phyloP scores from a whole-genome alignment of 2,113 vertebrate species.

The Opisthocomus hoazin region DNA sequence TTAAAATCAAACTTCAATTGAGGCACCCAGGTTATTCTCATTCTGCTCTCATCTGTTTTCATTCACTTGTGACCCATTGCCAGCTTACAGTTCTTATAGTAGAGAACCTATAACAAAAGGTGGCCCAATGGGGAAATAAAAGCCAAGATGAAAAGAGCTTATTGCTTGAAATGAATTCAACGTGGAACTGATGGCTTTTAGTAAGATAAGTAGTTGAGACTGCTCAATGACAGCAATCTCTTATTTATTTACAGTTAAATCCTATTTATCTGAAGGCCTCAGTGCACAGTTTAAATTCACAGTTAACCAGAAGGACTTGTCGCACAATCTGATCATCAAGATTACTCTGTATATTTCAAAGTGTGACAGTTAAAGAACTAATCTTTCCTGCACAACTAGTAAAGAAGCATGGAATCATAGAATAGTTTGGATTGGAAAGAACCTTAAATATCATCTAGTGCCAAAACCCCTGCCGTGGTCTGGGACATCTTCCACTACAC shows the following conservation, averaged over 20 bases:
- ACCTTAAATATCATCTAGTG: too few species aligned
- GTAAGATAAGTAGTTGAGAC: background rate
- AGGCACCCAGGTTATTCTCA: background rate
- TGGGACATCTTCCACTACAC: too few species aligned
- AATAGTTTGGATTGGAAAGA: too few species aligned
- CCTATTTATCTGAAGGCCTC: background rate
- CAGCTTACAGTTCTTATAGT: conserved; percentile 11
- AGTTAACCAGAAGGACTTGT: background rate
- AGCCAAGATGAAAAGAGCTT: background rate
- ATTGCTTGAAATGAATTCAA: conserved; percentile 30
- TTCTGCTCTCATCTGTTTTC: conserved; percentile 26
- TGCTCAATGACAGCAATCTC: background rate
- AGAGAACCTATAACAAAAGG: conserved; percentile 40
- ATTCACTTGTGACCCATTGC: background rate
- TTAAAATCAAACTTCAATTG: conserved; percentile 21
- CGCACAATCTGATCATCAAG: background rate
- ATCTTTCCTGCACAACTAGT: background rate
- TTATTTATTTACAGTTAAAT: conserved; percentile 31
- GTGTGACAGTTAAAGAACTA: background rate
- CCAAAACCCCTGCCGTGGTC: too few species aligned
- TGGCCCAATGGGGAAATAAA: conserved; percentile 19
- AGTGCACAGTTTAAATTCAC: background rate
- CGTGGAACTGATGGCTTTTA: background rate
- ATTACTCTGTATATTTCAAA: background rate
- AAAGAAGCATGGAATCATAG: too few species aligned